A percentile compares a stretch with the other conserved stretches of the same genome.
Conservation (phyloP, 1,140 invertebrate genomes). For the Drosophila pectinifera region DNA sequence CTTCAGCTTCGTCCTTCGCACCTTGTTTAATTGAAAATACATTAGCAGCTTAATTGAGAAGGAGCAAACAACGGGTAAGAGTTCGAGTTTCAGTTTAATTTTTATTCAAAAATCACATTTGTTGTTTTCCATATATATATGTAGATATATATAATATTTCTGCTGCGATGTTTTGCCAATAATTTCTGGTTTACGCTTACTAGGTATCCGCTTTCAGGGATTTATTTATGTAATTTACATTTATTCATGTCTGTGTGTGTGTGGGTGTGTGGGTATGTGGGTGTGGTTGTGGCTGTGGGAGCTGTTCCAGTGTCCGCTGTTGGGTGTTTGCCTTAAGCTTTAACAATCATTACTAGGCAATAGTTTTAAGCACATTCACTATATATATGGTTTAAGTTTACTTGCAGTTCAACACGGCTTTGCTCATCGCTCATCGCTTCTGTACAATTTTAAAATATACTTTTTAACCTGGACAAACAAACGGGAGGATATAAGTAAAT, state of each 20-base stretch:
- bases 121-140: conserved; percentile 57
- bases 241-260: conserved; percentile 54
- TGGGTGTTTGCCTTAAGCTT: conserved; percentile 63
- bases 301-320: conserved; percentile 10
- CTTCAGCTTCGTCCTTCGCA: conserved; percentile 1
- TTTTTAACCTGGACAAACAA: conserved; percentile 32
- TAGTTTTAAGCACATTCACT: conserved; percentile 71
- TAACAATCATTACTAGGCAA: conserved; percentile 75
- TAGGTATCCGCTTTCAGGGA: conserved; percentile 42
- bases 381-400: conserved; percentile 35
- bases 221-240: conserved; percentile 77
- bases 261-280: conserved; percentile 27
- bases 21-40: conserved; percentile 64
- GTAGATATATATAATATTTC: conserved; percentile 51
- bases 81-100: conserved; percentile 70
- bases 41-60: conserved; percentile 56
- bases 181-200: conserved; percentile 57
- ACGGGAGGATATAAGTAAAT: conserved; percentile 11
- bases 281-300: conserved; percentile 6
- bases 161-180: conserved; percentile 49
- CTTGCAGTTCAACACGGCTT: conserved; percentile 39
- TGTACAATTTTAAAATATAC: conserved; percentile 45
- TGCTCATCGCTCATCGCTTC: conserved; percentile 23
- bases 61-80: conserved; percentile 12
- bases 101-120: conserved; percentile 84